A percentile compares a stretch with the other conserved stretches of the same genome.
Conservation (phyloP, 1,140 invertebrate genomes). For the Drosophila bifasciata region DNA sequence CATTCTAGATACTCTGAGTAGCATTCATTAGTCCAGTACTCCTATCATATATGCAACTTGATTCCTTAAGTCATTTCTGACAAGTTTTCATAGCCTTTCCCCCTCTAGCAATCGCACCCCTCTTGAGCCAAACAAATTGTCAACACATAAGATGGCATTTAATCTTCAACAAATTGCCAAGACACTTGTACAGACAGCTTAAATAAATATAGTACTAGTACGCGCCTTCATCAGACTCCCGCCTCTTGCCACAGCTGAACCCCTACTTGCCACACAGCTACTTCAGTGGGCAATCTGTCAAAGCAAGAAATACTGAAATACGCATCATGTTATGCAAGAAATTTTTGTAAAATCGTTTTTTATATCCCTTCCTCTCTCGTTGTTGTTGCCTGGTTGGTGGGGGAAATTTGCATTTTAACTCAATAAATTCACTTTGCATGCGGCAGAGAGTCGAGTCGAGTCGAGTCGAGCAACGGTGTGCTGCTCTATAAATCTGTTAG, state of each 20-base stretch:
- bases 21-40: too few relatives aligned
- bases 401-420: constrained; percentile 81
- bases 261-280: background rate
- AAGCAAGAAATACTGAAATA: constrained; percentile 42
- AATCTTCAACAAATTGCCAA: constrained; percentile 80
- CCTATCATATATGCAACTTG: too few relatives aligned
- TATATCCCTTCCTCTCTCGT: constrained; percentile 9
- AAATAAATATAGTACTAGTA: constrained; percentile 70
- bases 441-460: constrained; percentile 38
- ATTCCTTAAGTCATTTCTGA: too few relatives aligned
- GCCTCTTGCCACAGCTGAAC: background rate
- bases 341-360: constrained; percentile 71
- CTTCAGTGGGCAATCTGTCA: constrained; percentile 70
- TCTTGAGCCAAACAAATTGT: constrained; percentile 73
- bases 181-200: constrained; percentile 78
- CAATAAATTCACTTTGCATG: constrained; percentile 83
- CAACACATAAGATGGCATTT: constrained; percentile 79
- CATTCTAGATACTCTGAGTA: background rate
- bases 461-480: constrained; percentile 46
- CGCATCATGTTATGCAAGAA: constrained; percentile 69
- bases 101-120: constrained; percentile 1
- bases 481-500: constrained; percentile 80
- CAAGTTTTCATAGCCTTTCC: constrained; percentile 15
- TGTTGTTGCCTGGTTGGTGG: constrained; percentile 29
- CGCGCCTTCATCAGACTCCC: constrained; percentile 36